Evolutionary conservation across 2,888 invertebrate species (phyloP).

Genomic region (Cheilosia soror): DNA sequence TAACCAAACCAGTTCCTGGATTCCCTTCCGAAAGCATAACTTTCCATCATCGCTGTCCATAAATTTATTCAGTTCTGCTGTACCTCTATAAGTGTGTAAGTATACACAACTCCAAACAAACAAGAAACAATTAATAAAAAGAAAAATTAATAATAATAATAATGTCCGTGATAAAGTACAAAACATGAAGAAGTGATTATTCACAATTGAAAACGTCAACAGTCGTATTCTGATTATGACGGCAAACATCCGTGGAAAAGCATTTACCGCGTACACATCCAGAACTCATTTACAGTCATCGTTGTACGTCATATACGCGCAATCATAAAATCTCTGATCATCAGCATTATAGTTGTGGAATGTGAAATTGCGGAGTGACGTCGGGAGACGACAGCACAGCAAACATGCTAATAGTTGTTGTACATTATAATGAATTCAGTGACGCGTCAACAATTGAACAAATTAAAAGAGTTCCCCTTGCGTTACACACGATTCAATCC

Average conservation of each 20-base stretch:
- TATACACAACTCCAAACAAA: background rate
- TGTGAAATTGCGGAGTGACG: background rate
- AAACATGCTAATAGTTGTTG: conserved; percentile 63
- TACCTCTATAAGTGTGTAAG: background rate
- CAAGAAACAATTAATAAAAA: conserved; percentile 47
- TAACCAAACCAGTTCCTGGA: background rate
- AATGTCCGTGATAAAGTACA: conserved; percentile 39
- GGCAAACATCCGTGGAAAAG: conserved; percentile 39
- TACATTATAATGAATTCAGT: conserved; percentile 56
- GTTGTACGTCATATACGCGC: background rate
- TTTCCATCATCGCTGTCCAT: conserved; percentile 11
- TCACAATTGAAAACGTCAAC: conserved; percentile 67
- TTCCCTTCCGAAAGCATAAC: background rate
- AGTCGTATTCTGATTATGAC: conserved; percentile 51
- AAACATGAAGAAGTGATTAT: conserved; percentile 67
- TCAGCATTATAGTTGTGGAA: background rate
- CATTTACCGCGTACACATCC: background rate
- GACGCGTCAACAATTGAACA: conserved; percentile 70
- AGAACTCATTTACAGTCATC: background rate
- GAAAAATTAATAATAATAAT: conserved; percentile 32
- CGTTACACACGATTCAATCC: conserved; percentile 14
- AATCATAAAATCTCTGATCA: background rate
- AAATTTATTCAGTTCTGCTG: background rate
- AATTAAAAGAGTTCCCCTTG: conserved; percentile 46
- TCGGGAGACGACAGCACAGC: conserved; percentile 10